These are phyloP conservation scores for Drosophila sechellia DNA, from an alignment of 1,140 invertebrate genomes.

Conservation along the genomic window DNA sequence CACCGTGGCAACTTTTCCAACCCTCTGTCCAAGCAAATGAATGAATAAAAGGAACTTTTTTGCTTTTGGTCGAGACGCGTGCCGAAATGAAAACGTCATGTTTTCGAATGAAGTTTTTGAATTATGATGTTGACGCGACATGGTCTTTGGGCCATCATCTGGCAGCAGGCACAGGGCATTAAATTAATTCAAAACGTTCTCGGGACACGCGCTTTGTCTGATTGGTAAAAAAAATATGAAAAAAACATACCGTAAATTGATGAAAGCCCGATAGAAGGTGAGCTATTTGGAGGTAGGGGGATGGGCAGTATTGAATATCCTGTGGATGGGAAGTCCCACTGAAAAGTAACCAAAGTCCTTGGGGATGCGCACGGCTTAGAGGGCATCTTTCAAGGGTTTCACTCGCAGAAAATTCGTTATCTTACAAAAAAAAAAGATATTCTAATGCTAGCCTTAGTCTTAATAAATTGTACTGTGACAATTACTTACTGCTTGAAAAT, in stretches of 20 bases:
- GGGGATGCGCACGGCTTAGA: slow-evolving; percentile 62
- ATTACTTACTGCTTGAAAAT: too few species aligned
- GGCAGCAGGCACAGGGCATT: slow-evolving; percentile 65
- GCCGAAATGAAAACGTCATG: slow-evolving; percentile 82
- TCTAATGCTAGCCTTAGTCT: too few species aligned
- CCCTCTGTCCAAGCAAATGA: slow-evolving; percentile 31
- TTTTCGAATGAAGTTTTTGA: slow-evolving; percentile 82
- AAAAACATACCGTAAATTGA: slow-evolving; percentile 61
- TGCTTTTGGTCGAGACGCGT: slow-evolving; percentile 48
- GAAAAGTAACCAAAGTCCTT: slow-evolving; percentile 68
- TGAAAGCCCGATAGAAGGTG: slow-evolving; percentile 77
- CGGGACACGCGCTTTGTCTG: slow-evolving; percentile 75
- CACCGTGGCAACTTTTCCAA: slow-evolving; percentile 55
- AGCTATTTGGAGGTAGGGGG: slow-evolving; percentile 9
- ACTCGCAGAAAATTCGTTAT: slow-evolving; percentile 13
- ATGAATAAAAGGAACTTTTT: slow-evolving; percentile 38
- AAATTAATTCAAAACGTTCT: slow-evolving; percentile 81
- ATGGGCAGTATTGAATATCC: slow-evolving; percentile 21
- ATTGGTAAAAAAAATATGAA: slow-evolving; percentile 64
- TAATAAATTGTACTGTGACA: too few species aligned
- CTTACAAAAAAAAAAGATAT: too few species aligned
- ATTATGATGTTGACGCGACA: slow-evolving; percentile 76
- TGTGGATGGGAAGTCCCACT: slow-evolving; percentile 1
- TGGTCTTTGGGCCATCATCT: slow-evolving; percentile 63
- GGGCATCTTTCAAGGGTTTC: slow-evolving; percentile 12